Percentiles rank a stretch among this genome's conserved stretches.
Conservation (phyloP, 2,113 vertebrate species). For the Nannobrachium achirus region DNA sequence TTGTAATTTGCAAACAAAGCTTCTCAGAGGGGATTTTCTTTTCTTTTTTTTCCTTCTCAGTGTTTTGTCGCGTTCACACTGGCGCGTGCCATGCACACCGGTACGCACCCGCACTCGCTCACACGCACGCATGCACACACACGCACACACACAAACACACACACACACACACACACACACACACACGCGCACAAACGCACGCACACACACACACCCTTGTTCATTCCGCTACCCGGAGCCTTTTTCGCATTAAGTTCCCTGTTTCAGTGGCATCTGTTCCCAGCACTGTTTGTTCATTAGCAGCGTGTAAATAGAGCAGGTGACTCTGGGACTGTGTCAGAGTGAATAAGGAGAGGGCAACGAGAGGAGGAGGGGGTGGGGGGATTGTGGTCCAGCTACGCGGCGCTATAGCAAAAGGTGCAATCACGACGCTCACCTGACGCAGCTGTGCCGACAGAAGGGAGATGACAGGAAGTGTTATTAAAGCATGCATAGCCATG, state of each 20-base stretch:
- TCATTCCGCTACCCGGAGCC: slow-evolving; percentile 20
- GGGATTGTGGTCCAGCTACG: slow-evolving; percentile 8
- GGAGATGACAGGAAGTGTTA: slow-evolving; percentile 46
- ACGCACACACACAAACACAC: not conserved
- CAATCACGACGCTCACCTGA: slow-evolving; percentile 45
- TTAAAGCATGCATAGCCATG: slow-evolving; percentile 40
- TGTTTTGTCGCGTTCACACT: slow-evolving; percentile 28
- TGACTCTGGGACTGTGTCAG: slow-evolving; percentile 38
- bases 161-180: slow-evolving; percentile 4
- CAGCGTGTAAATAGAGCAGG: slow-evolving; percentile 56
- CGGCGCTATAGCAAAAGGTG: slow-evolving; percentile 47
- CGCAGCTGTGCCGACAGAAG: slow-evolving; percentile 55
- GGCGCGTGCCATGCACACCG: not conserved
- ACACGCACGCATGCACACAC: slow-evolving; percentile 5
- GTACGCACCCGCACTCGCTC: not conserved
- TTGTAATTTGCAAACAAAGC: slow-evolving; percentile 44
- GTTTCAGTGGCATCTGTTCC: slow-evolving; percentile 62
- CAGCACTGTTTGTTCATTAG: slow-evolving; percentile 63
- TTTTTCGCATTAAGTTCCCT: slow-evolving; percentile 47
- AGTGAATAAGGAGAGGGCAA: slow-evolving; percentile 20
- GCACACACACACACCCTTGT: slow-evolving; percentile 7
- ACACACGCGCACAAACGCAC: not conserved
- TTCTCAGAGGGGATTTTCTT: slow-evolving; percentile 21
- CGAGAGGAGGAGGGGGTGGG: slow-evolving; percentile 9
- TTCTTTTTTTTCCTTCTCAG: not conserved